Conservation (phyloP, 2,888 invertebrate species). For the Melieria omissa region DNA sequence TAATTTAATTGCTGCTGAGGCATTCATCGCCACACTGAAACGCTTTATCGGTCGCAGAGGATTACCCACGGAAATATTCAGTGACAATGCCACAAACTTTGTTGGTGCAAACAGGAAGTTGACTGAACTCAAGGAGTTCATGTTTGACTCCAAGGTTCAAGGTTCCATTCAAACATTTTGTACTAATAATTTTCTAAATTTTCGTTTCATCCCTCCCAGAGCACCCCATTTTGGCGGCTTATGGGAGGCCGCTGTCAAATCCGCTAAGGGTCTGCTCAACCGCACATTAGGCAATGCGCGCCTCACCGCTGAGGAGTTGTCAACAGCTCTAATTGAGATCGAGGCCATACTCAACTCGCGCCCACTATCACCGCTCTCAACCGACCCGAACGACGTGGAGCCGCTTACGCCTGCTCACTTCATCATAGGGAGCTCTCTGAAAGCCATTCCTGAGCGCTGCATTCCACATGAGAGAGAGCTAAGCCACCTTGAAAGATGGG, state of each 20-base stretch:
- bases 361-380: slow-evolving; percentile 31
- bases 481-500: slow-evolving; percentile 17
- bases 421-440: slow-evolving; percentile 28
- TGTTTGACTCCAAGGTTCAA: slow-evolving; percentile 6
- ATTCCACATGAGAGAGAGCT: not conserved
- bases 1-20: too few species aligned
- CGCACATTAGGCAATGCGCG: slow-evolving; percentile 15
- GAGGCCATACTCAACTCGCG: slow-evolving; percentile 35
- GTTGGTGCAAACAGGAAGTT: too few species aligned
- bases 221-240: slow-evolving; percentile 27
- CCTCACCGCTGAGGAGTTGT: slow-evolving; percentile 33
- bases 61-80: too few species aligned
- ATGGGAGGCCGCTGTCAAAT: slow-evolving; percentile 29
- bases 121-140: slow-evolving; percentile 17
- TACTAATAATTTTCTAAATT: not conserved
- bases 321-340: slow-evolving; percentile 35
- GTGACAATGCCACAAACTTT: too few species aligned
- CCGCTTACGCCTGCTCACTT: slow-evolving; percentile 31
- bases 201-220: slow-evolving; percentile 24
- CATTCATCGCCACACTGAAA: too few species aligned
- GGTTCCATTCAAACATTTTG: too few species aligned
- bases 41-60: too few species aligned
- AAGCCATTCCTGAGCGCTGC: slow-evolving; percentile 12
- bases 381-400: slow-evolving; percentile 28
- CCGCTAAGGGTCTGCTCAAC: slow-evolving; percentile 26